Evolutionary conservation across 53 echinoderm and acorn worm species (phyloP).

Genomic region (Temnopleurus reevesii): DNA sequence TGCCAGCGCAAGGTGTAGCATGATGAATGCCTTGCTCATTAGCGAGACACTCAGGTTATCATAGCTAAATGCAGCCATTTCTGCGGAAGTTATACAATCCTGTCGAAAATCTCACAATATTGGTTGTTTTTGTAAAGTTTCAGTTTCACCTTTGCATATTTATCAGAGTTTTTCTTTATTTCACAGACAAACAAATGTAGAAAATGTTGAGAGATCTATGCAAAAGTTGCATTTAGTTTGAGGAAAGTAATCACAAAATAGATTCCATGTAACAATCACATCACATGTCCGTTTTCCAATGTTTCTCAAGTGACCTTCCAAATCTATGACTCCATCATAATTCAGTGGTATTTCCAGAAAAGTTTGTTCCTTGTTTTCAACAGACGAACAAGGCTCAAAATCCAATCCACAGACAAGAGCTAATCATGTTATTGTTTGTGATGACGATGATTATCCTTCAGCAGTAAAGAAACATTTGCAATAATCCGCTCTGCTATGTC

Average conservation of each 20-base stretch:
- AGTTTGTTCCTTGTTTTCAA: background rate
- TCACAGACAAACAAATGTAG: background rate
- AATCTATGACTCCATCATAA: background rate
- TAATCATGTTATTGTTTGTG: background rate
- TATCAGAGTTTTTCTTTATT: background rate
- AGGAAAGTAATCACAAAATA: background rate
- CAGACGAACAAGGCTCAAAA: background rate
- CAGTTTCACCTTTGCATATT: background rate
- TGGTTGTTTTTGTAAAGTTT: background rate
- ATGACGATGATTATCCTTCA: background rate
- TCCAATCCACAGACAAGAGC: background rate
- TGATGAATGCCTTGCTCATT: background rate
- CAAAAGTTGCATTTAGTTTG: background rate
- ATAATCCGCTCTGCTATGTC: background rate
- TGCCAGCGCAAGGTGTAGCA: constrained; percentile 26
- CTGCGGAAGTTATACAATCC: background rate
- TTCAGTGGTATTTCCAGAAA: background rate
- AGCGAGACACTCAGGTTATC: background rate
- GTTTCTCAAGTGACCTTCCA: background rate
- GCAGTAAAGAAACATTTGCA: background rate
- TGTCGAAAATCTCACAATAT: background rate
- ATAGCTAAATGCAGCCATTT: background rate
- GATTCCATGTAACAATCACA: background rate
- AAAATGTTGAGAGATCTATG: background rate
- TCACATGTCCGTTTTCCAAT: background rate